Evolutionary conservation across 35 echinoderm and acorn worm genomes (phyloP).

Genomic region (Ophiothrix spiculata): DNA sequence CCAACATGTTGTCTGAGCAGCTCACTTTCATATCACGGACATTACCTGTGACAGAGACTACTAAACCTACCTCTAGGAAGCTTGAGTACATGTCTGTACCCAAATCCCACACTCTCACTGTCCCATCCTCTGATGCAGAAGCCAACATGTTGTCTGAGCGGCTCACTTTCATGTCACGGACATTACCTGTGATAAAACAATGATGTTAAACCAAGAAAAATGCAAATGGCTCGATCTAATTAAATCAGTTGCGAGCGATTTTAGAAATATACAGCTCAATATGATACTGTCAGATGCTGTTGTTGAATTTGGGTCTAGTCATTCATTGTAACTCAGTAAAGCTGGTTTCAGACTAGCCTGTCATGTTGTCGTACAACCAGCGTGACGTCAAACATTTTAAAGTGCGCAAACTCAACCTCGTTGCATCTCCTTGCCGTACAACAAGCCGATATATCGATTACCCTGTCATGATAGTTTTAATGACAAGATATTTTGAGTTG

Average conservation of each 20-base stretch:
- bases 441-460: no score
- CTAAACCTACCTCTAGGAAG: neutral
- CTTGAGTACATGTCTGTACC: constrained; percentile 22
- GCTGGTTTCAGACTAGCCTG: no score
- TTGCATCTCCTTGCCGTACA: no score
- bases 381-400: no score
- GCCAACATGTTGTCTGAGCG: constrained; percentile 51
- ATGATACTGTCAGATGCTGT: neutral
- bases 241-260: neutral
- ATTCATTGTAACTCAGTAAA: no score
- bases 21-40: no score
- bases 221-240: neutral
- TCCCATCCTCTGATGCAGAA: constrained; percentile 66
- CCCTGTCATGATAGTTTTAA: no score
- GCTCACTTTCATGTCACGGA: constrained; percentile 57
- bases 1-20: no score
- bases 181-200: constrained; percentile 49
- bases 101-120: constrained; percentile 84
- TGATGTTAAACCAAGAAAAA: neutral
- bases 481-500: no score
- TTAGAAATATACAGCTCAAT: neutral
- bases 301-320: neutral
- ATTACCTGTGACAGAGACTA: no score
- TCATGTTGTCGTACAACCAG: no score
- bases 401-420: no score